Evolutionary conservation across 2,888 invertebrate species (phyloP), one percentile per base, ranked within the genome.

Genomic region (Noctua janthina): DNA sequence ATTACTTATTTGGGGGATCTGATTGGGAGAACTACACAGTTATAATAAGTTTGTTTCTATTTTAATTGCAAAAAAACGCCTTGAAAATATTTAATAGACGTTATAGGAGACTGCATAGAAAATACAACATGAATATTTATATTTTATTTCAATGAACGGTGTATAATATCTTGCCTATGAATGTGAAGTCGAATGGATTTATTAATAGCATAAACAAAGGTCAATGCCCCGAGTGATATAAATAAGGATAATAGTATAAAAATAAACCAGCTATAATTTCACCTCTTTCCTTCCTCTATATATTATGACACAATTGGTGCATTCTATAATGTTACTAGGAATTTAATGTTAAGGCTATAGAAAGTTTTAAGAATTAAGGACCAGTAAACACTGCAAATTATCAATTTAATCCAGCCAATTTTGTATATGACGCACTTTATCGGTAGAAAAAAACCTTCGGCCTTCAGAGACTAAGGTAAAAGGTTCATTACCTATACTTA

Each of bases 171-270:
- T 20, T 23, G 76, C 35, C 43, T 23, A 78, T 71, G 54, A n/a
- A 67, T 8, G 46, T 59, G n/a, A 59, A n/a, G 15, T 29, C 29
- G 62, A 73, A 29, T 71, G 13, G 20, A 51, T 74, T 62, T 81
- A 78, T 56, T 79, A 74, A 88, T 74, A 78, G 66, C 71, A 51
- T 43, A 73, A 29, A 29, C 29, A 29, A 46, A 85, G 86, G 89
- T 90, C 89, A 89, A 43, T 85, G 90, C 56, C 79, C 86, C 84
- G 39, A 4, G 2, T 20, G 67, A 54, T 79, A 81, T 85, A 85
- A 83, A 89, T 85, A 84, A 91, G 90, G 90, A 91, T 86, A 89
- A 88, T 39, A 23, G 54, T 73, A 69, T 84, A 83, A 82, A 85
- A 89, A 87, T 84, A 87, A 81, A 85, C 75, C 43, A 56, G 75